Evolutionary conservation across 2,888 invertebrate genomes (phyloP).

Genomic region (Synergus umbraculus): DNA sequence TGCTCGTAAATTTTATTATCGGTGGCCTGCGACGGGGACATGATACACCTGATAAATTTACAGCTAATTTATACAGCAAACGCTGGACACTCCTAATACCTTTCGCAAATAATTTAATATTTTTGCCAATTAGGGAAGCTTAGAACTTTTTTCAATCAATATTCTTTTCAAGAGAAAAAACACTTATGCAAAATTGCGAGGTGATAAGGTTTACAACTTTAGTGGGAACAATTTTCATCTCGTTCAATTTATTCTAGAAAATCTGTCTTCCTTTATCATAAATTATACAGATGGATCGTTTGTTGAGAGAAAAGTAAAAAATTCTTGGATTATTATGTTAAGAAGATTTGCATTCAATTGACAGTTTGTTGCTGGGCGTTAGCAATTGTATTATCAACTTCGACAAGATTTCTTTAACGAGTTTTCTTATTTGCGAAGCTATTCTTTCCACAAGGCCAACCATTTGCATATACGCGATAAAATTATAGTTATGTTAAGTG

Average conservation of each 20-base stretch:
- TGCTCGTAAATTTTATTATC: slow-evolving; percentile 32
- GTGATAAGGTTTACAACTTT: not conserved
- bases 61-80: slow-evolving; percentile 15
- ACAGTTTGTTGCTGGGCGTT: not conserved
- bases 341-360: not conserved
- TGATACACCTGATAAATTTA: slow-evolving; percentile 27
- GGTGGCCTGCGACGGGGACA: not conserved
- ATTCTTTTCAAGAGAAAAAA: slow-evolving; percentile 9
- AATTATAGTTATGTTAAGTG: not conserved
- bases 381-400: slow-evolving; percentile 1
- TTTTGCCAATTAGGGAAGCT: not conserved
- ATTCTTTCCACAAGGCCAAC: slow-evolving; percentile 14
- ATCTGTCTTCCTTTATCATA: slow-evolving; percentile 39
- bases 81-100: not conserved
- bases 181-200: not conserved
- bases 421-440: slow-evolving; percentile 12
- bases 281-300: not conserved
- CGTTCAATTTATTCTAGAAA: not conserved
- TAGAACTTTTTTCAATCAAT: not conserved
- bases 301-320: not conserved
- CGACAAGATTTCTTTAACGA: slow-evolving; percentile 23
- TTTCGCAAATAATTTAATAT: not conserved
- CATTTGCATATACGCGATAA: slow-evolving; percentile 31
- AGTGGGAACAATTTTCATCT: not conserved
- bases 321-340: not conserved